These are phyloP conservation scores for Trichogramma dendrolimi DNA, from an alignment of 2,888 invertebrate genomes.

Conservation along the genomic window DNA sequence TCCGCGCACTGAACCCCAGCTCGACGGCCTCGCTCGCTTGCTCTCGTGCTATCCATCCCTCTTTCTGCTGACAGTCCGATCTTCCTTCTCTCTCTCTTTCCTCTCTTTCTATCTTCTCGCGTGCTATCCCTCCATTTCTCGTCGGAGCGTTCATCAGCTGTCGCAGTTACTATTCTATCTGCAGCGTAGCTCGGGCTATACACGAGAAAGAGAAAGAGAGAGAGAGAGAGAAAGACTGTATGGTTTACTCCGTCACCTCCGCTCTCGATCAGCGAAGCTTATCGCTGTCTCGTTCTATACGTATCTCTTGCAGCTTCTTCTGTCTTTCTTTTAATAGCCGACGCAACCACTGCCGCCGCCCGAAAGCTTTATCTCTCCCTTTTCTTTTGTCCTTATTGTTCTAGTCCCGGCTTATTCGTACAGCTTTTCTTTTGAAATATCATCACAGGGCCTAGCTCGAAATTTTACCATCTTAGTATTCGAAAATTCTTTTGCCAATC, in stretches of 20 bases:
- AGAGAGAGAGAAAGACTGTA: too few species aligned
- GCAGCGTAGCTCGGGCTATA: too few species aligned
- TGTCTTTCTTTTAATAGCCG: too few species aligned
- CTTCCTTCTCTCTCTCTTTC: conserved; percentile 26
- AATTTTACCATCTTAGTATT: too few species aligned
- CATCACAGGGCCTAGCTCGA: too few species aligned
- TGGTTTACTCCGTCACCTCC: conserved; percentile 17
- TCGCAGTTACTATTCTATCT: conserved; percentile 21
- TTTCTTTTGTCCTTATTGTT: too few species aligned
- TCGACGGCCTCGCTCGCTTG: conserved; percentile 28
- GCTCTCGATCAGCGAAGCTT: conserved; percentile 12
- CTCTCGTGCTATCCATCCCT: conserved; percentile 35
- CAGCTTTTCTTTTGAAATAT: too few species aligned
- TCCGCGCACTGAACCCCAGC: conserved; percentile 57
- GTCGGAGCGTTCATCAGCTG: conserved; percentile 45
- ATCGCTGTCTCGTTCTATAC: conserved; percentile 21
- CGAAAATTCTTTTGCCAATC: too few species aligned
- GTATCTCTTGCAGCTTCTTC: conserved; percentile 23
- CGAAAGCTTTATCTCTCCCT: too few species aligned
- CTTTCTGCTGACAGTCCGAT: conserved; percentile 35
- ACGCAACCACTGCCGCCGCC: too few species aligned
- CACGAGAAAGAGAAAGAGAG: too few species aligned
- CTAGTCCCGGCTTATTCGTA: too few species aligned
- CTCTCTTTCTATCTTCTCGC: conserved; percentile 34
- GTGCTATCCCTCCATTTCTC: conserved; percentile 26